Percentiles rank a stretch among this genome's conserved stretches.
phyloP scores from a whole-genome alignment of 2,888 invertebrate genomes.

The Lasius fuliginosus region DNA sequence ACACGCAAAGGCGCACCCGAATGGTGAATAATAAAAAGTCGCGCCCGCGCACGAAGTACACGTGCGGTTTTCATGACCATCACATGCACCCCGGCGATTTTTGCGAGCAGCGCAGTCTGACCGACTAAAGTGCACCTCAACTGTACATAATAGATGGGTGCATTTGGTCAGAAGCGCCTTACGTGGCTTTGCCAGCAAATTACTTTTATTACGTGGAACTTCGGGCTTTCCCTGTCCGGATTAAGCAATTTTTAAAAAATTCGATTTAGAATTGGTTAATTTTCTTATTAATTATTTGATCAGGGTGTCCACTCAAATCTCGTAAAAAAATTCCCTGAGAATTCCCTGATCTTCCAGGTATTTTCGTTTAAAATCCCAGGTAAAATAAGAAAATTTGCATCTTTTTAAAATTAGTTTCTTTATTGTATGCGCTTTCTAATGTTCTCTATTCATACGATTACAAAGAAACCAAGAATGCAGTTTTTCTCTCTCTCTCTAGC shows the following conservation, averaged over 20 bases:
- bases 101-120: constrained; percentile 23
- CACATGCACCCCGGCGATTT: constrained; percentile 42
- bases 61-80: constrained; percentile 46
- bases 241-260: not conserved
- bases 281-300: not conserved
- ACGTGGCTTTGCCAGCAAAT: constrained; percentile 6
- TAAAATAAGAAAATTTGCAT: too few species aligned
- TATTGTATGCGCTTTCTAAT: too few species aligned
- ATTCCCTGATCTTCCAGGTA: too few species aligned
- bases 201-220: constrained; percentile 9
- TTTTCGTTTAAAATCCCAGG: too few species aligned
- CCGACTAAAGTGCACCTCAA: constrained; percentile 21
- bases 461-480: too few species aligned
- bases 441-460: too few species aligned
- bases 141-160: constrained; percentile 32
- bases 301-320: too few species aligned
- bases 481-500: too few species aligned
- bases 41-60: constrained; percentile 24
- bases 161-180: constrained; percentile 24
- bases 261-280: not conserved
- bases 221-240: not conserved
- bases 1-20: not conserved
- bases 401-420: too few species aligned
- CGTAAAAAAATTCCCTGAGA: too few species aligned
- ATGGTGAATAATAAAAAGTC: constrained; percentile 47